These are phyloP conservation scores for Drosophila cognata DNA, from an alignment of 2,888 invertebrate genomes.

Conservation along the genomic window DNA sequence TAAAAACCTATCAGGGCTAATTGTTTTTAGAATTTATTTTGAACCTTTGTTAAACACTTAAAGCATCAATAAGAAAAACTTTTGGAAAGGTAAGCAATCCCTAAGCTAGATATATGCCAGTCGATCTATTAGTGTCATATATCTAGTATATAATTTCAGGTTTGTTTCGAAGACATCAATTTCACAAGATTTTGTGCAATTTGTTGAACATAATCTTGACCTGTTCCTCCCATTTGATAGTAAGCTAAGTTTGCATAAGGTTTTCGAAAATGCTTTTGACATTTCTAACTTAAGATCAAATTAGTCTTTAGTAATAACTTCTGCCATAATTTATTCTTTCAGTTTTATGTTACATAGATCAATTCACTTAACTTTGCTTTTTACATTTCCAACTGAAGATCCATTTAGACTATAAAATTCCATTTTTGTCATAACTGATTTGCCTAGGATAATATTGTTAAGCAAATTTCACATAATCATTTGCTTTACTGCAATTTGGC, in stretches of 20 bases:
- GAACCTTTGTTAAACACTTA: neutral
- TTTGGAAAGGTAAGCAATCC: neutral
- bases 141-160: neutral
- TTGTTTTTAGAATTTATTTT: neutral
- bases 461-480: conserved; percentile 62
- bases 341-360: no score
- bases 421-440: conserved; percentile 14
- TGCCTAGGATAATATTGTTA: conserved; percentile 50
- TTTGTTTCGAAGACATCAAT: neutral
- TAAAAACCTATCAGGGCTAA: rapidly evolving
- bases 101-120: neutral
- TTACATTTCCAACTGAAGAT: neutral
- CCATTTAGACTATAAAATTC: neutral
- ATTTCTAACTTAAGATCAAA: neutral
- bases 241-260: neutral
- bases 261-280: neutral
- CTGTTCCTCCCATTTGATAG: neutral
- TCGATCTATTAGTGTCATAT: neutral
- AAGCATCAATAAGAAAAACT: neutral
- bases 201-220: neutral
- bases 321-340: conserved; percentile 10
- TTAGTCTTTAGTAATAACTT: neutral
- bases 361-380: neutral
- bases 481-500: conserved; percentile 70
- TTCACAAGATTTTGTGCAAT: no score